Conservation (phyloP, 1,140 invertebrate genomes). For the Neotoxoptera formosana region DNA sequence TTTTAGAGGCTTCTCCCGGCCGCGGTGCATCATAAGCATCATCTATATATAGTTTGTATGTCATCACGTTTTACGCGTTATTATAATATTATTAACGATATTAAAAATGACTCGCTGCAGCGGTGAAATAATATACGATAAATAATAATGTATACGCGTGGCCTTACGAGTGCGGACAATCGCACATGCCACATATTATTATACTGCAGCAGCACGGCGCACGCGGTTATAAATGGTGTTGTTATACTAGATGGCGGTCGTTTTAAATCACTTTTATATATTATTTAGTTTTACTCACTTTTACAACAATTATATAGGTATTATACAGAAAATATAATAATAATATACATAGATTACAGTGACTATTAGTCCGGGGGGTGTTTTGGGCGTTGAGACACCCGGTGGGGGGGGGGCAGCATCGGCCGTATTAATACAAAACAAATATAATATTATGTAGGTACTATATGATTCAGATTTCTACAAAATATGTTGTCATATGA, state of each 20-base stretch:
- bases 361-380: too few species aligned
- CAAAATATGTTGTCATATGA: too few species aligned
- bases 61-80: not conserved
- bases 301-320: too few species aligned
- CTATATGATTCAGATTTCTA: too few species aligned
- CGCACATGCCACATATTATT: not conserved
- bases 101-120: not conserved
- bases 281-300: too few species aligned
- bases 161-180: not conserved
- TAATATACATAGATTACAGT: too few species aligned
- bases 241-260: not conserved
- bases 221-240: not conserved
- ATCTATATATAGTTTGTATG: not conserved
- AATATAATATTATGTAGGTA: too few species aligned
- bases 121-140: not conserved
- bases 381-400: too few species aligned
- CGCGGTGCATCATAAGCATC: not conserved
- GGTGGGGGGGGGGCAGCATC: too few species aligned
- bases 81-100: slow-evolving; percentile 3
- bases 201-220: not conserved
- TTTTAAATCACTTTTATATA: not conserved
- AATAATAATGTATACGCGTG: not conserved
- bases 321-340: too few species aligned
- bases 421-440: too few species aligned
- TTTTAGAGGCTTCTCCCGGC: not conserved